Evolutionary conservation across 1,140 invertebrate species (phyloP), one percentile per base, ranked within the genome.

Genomic region (Leptopilina clavipes): DNA sequence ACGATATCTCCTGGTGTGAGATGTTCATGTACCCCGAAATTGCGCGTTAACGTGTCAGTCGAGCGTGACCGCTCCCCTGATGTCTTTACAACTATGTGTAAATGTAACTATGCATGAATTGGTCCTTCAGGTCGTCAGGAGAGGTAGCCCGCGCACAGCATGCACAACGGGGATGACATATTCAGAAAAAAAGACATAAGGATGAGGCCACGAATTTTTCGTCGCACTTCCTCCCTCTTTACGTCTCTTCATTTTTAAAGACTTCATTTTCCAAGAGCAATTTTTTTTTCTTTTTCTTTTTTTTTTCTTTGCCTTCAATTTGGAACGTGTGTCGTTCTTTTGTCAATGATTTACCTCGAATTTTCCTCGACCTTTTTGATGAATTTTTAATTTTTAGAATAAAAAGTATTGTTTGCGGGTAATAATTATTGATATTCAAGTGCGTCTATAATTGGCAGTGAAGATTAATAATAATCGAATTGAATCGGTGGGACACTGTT

Each of bases 1-100:
- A n/a, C n/a, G 74, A 40, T 17, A 56, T 59, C 43, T 78, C 80
- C 79, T 54, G 79, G 79, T 45, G 83, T 56, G 84, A 85, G 78
- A 78, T 79, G 82, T 83, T 88, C 85, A 85, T 89, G 74, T 86
- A 84, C 75, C 83, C 83, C 79, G 81, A 88, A 89, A 89, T 88
- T 85, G 80, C 83, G 76, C 76, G 76, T 87, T 86, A 87, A 87
- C 82, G 72, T 78, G 44, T 31, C 71, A 31, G 31, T 48, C 75
- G 10, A 81, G 79, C 79, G 82, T 83, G 82, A 85, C 85, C 79
- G 73, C 74, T 81, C 71, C 70, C 70, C 83, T 83, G 77, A 81
- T 87, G 72, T 78, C 71, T 87, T 85, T 84, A 83, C 73, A 76
- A 75, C 71, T 31, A 48, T 31, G 14, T 65, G n/a, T n/a, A n/a